Evolutionary conservation across 1,140 invertebrate species (phyloP), one percentile per base, ranked within the genome.

Genomic region (Mylabris phalerata): DNA sequence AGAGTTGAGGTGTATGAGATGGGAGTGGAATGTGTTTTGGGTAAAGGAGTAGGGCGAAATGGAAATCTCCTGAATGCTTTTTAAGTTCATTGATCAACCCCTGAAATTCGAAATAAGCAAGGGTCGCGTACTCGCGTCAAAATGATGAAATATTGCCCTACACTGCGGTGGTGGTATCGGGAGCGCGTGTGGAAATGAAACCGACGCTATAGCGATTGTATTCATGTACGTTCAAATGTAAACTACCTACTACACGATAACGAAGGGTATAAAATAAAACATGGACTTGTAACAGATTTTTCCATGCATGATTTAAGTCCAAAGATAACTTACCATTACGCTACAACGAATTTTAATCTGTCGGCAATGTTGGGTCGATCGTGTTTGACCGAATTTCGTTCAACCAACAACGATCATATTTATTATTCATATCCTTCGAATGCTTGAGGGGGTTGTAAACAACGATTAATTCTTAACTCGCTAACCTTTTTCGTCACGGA

Each of bases 1-100:
- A 32, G 4, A 32, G 32, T 32, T 32, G 4, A 32, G 32, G 32
- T 32, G 32, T 32, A 32, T 19, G 19, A 19, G 19, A 19, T 19
- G 19, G 19, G 19, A 19, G 19, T 19, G 19, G 19, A 19, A 19
- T 19, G 19, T 19, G 19, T 19, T 19, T 19, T 45, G 38, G 19
- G 27, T 10, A n/a, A 6, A 4, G 25, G 26, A 48, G 38, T 56
- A 19, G 39, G 47, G 38, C 9, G 27, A 41, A 45, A 56, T 24
- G 39, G 39, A 56, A 38, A 9, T 42, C 60, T 40, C 51, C 61
- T 39, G 55, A 61, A 62, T 44, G 66, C 57, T 61, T 67, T 63
- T 65, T 65, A 63, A 63, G 61, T 65, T 67, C 66, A 67, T 67
- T 64, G 66, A 67, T 67, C 66, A 67, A 64, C 57, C 9, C 32